Evolutionary conservation across 2,888 invertebrate species (phyloP), one percentile per base, ranked within the genome.

Genomic region (Clostera curtula): DNA sequence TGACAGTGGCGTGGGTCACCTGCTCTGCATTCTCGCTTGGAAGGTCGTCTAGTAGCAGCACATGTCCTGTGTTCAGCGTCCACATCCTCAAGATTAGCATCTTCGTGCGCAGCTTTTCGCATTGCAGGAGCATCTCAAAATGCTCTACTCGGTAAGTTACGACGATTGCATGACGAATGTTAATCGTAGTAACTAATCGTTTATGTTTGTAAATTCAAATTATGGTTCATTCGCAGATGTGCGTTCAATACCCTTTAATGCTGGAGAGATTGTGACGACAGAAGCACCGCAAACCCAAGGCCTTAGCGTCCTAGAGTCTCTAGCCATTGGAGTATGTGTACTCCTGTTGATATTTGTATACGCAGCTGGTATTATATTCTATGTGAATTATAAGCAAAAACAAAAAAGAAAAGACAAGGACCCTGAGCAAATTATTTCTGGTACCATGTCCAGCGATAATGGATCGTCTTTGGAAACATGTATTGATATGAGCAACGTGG

Each of bases 41-140:
- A 93, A 56, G 95, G 95, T 4, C 88, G 93, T 18, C 82, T 95
- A 32, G 89, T 95, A 26, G 84, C 93, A 12, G 91, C 91, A 1
- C 90, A 92, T 49, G 86, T 95, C 30, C 87, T 93, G 40, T 95
- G 95, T 59, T 88, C 92, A 28, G 91, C 92, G 43, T 73, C 86
- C 5, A 63, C 71, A 18, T 59, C 72, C 2, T 57, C 86, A 21
- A 85, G 85, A 30, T 86, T 93, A 4, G 91, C 91, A 48, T 88
- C 91, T 0, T 93, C 93, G 1, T 95, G 95, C 54, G 92, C 94
- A 7, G 91, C 93, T 3, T 95, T 95, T 62, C 85, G 95, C 30
- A 87, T 95, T 2, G 92, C 92, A 38, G 95, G 95, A 16, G 90
- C 91, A 16, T 90, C 93, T 1, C 87, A 72, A 27, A 74, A 70